phyloP scores from a whole-genome alignment of 2,113 vertebrate genomes.

The Malurus alboscapulatus region DNA sequence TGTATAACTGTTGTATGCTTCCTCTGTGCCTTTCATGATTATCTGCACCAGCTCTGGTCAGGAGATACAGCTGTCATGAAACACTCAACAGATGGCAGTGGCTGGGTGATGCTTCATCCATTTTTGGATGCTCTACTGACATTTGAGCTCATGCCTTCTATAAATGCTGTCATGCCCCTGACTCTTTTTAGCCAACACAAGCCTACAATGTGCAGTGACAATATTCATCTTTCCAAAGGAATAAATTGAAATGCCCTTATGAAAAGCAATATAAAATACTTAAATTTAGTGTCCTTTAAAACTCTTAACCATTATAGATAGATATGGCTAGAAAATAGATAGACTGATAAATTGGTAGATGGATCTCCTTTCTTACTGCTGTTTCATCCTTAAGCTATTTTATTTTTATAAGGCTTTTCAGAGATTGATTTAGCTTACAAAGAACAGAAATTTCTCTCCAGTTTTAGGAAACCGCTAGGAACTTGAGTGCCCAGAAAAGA shows the following conservation, averaged over 20 bases:
- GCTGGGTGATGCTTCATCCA: slow-evolving; percentile 61
- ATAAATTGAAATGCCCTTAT: slow-evolving; percentile 68
- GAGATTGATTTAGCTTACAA: slow-evolving; percentile 63
- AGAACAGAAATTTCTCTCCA: slow-evolving; percentile 62
- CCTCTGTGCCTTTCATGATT: slow-evolving; percentile 58
- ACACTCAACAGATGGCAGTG: slow-evolving; percentile 78
- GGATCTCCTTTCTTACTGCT: slow-evolving; percentile 55
- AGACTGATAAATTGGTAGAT: slow-evolving; percentile 56
- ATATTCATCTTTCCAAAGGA: slow-evolving; percentile 67
- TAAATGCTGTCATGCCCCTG: slow-evolving; percentile 64
- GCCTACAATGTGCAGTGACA: slow-evolving; percentile 55
- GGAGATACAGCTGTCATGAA: slow-evolving; percentile 78
- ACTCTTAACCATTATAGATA: slow-evolving; percentile 66
- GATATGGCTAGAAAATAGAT: slow-evolving; percentile 57
- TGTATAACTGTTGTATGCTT: slow-evolving; percentile 19
- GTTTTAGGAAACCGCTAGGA: slow-evolving; percentile 62
- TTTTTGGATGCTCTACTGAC: slow-evolving; percentile 67
- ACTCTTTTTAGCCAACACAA: slow-evolving; percentile 62
- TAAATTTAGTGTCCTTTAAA: slow-evolving; percentile 69
- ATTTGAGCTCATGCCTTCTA: slow-evolving; percentile 66
- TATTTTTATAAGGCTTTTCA: slow-evolving; percentile 66
- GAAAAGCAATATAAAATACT: slow-evolving; percentile 64
- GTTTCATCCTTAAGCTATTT: slow-evolving; percentile 64
- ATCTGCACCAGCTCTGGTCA: slow-evolving; percentile 64
- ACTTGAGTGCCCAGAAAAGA: slow-evolving; percentile 36